phyloP scores from a whole-genome alignment of 92 coral and sea anemone genomes.

The Ricordea florida region DNA sequence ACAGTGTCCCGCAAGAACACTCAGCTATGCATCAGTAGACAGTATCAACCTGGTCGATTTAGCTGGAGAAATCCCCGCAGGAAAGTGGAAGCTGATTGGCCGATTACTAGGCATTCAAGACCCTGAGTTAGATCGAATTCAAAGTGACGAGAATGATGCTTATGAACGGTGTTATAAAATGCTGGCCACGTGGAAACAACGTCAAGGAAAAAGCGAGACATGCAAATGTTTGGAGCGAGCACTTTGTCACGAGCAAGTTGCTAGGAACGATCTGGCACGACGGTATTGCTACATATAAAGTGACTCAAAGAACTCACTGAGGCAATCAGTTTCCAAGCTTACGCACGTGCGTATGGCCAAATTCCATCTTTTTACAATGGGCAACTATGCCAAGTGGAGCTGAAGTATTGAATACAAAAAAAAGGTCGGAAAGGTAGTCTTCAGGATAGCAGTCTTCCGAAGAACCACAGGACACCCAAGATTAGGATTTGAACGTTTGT shows the following conservation, averaged over 20 bases:
- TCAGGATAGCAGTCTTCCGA: no score
- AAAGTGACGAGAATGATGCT: constrained; percentile 7
- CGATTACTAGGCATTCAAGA: constrained; percentile 15
- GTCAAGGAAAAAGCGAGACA: not conserved
- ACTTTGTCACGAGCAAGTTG: not conserved
- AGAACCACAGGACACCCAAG: no score
- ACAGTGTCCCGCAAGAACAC: no score
- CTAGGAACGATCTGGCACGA: constrained; percentile 6
- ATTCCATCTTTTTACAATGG: no score
- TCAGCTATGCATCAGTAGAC: not conserved
- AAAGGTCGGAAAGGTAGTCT: no score
- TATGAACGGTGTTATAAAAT: constrained; percentile 31
- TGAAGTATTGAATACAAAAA: no score
- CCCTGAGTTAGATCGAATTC: constrained; percentile 10
- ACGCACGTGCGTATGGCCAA: no score
- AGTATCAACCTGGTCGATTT: not conserved
- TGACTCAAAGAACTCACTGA: no score
- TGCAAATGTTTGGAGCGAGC: constrained; percentile 10
- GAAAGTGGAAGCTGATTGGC: constrained; percentile 33
- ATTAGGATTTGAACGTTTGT: no score
- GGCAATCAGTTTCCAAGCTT: no score
- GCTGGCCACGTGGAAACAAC: constrained; percentile 9
- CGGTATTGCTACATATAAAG: not conserved
- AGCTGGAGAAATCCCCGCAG: constrained; percentile 14
- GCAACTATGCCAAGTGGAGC: no score